These are phyloP conservation scores for Glomeris marginata DNA, from an alignment of 2,888 invertebrate genomes.

Conservation along the genomic window DNA sequence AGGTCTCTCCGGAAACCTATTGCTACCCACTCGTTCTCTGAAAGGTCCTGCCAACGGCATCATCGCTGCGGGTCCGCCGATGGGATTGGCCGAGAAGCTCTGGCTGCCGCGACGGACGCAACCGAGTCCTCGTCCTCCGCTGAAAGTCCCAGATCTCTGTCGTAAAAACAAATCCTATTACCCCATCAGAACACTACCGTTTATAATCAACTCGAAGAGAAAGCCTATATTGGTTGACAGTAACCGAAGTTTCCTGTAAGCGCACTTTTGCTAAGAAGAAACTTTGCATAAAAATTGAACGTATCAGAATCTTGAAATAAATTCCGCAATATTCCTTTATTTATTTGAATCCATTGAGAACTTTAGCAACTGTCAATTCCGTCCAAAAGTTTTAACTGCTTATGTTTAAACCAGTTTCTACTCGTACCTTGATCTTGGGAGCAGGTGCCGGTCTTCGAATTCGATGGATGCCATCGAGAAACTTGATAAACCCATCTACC, in stretches of 20 bases:
- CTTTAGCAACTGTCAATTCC: no score
- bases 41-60: conserved; percentile 36
- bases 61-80: neutral
- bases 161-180: neutral
- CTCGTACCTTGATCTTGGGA: conserved; percentile 61
- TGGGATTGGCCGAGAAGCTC: neutral
- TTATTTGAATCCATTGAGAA: no score
- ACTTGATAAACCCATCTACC: conserved; percentile 29
- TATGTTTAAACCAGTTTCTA: no score
- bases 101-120: conserved; percentile 10
- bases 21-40: conserved; percentile 77
- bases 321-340: neutral
- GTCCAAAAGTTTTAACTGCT: no score
- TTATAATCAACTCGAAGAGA: no score
- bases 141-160: conserved; percentile 4
- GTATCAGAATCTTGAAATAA: neutral
- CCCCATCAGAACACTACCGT: neutral
- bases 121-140: neutral
- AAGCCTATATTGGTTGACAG: no score
- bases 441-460: conserved; percentile 52
- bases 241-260: no score
- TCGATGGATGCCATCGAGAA: conserved; percentile 79
- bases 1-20: conserved; percentile 62
- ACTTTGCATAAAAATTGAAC: no score
- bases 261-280: neutral